Evolutionary conservation across 2,797 vertebrate species (phyloP).

Genomic region (Bovichtus diacanthus): DNA sequence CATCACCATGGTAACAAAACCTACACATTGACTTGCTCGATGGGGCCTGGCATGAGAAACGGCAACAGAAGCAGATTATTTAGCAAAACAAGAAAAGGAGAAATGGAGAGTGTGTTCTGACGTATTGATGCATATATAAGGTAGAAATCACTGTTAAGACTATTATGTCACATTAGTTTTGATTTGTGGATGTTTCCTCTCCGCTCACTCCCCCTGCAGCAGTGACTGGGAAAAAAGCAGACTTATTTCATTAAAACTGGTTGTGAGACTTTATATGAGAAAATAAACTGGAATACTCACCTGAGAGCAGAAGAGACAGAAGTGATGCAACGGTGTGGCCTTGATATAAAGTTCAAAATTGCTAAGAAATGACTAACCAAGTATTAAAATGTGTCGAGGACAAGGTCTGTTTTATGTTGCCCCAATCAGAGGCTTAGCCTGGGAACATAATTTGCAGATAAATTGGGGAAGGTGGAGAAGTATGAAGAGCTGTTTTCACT

Average conservation of each 20-base stretch:
- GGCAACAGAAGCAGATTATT: too few species aligned
- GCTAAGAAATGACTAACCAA: neutral
- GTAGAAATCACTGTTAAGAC: too few species aligned
- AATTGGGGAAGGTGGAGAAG: slow-evolving; percentile 54
- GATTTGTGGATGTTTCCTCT: neutral
- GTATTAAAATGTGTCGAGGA: neutral
- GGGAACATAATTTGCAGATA: slow-evolving; percentile 73
- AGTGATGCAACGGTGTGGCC: too few species aligned
- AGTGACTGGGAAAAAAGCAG: neutral
- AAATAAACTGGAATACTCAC: neutral
- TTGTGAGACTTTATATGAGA: too few species aligned
- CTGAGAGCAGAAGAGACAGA: neutral
- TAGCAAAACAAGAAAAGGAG: too few species aligned
- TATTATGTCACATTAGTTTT: too few species aligned
- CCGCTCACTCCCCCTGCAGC: too few species aligned
- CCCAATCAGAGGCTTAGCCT: slow-evolving; percentile 51
- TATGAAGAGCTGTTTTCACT: slow-evolving; percentile 57
- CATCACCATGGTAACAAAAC: too few species aligned
- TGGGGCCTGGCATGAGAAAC: too few species aligned
- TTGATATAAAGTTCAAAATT: neutral
- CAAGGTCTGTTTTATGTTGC: neutral
- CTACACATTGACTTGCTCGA: too few species aligned
- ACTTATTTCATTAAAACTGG: neutral
- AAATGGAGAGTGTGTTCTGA: neutral
- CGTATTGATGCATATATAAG: too few species aligned